Conservation (phyloP, 2,888 invertebrate genomes). For the Gandaritis pyraliata region DNA sequence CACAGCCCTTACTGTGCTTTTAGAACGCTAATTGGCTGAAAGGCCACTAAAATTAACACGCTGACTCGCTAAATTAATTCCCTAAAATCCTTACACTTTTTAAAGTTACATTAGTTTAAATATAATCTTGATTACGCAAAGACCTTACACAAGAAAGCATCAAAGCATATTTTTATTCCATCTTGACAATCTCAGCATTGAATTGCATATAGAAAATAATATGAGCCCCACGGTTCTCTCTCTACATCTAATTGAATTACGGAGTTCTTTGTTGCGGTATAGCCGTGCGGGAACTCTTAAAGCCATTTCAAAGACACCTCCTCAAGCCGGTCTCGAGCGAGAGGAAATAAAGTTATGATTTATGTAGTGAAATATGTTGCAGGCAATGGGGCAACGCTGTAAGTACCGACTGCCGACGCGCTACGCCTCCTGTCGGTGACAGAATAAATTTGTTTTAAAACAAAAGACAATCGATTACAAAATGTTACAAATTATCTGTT, state of each 20-base stretch:
- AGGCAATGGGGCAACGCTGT: slow-evolving; percentile 59
- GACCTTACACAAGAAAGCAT: slow-evolving; percentile 1
- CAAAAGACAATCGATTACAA: slow-evolving; percentile 63
- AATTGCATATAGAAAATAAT: slow-evolving; percentile 64
- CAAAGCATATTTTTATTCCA: slow-evolving; percentile 13
- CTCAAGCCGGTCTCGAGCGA: slow-evolving; percentile 67
- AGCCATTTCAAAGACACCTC: slow-evolving; percentile 80
- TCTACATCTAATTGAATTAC: slow-evolving; percentile 77
- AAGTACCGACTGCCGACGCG: slow-evolving; percentile 49
- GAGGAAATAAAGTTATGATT: slow-evolving; percentile 84
- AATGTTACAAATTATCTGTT: slow-evolving; percentile 38
- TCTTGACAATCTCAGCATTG: slow-evolving; percentile 43
- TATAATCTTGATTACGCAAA: background rate
- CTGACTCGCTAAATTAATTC: slow-evolving; percentile 4
- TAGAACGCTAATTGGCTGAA: slow-evolving; percentile 68
- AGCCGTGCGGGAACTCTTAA: slow-evolving; percentile 70
- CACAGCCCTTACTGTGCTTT: slow-evolving; percentile 56
- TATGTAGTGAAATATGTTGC: slow-evolving; percentile 81
- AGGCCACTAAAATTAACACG: slow-evolving; percentile 8
- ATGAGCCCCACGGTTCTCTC: slow-evolving; percentile 59
- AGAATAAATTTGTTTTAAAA: slow-evolving; percentile 65
- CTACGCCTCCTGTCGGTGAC: slow-evolving; percentile 65
- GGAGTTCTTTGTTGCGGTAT: slow-evolving; percentile 74
- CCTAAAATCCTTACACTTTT: background rate
- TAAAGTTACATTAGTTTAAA: background rate